phyloP scores from a whole-genome alignment of 2,888 invertebrate species.

The Mimumesa dahlbomi region DNA sequence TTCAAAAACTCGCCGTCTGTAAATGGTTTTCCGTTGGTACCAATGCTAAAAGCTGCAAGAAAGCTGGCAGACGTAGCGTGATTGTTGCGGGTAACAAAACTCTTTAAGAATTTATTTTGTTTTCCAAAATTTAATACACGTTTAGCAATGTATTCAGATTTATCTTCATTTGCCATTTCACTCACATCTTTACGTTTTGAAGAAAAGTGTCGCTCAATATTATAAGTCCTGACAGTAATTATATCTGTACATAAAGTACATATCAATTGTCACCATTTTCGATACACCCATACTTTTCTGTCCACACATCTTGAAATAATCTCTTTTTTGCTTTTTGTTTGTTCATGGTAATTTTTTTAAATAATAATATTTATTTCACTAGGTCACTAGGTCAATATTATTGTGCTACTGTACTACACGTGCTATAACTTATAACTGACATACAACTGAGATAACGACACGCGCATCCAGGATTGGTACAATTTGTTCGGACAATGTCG shows the following conservation, averaged over 20 bases:
- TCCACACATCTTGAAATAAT: slow-evolving; percentile 15
- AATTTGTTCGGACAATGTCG: slow-evolving; percentile 25
- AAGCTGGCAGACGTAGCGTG: slow-evolving; percentile 14
- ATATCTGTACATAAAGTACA: slow-evolving; percentile 20
- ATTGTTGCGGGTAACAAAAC: slow-evolving; percentile 28
- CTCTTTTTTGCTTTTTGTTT: slow-evolving; percentile 13
- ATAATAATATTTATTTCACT: slow-evolving; percentile 16
- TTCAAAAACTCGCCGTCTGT: slow-evolving; percentile 28
- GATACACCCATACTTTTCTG: slow-evolving; percentile 17
- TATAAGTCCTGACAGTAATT: slow-evolving; percentile 12
- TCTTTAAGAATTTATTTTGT: slow-evolving; percentile 31
- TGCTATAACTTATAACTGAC: slow-evolving; percentile 16
- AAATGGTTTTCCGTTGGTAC: slow-evolving; percentile 25
- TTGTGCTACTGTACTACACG: slow-evolving; percentile 2
- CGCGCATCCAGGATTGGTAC: slow-evolving; percentile 14
- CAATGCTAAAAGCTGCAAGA: slow-evolving; percentile 17
- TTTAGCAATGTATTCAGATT: slow-evolving; percentile 19
- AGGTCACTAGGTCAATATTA: slow-evolving; percentile 13
- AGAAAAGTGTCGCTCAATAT: slow-evolving; percentile 13
- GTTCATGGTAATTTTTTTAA: slow-evolving; percentile 9
- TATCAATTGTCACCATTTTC: slow-evolving; percentile 19
- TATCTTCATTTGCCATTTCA: slow-evolving; percentile 27
- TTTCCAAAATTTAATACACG: slow-evolving; percentile 30
- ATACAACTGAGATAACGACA: slow-evolving; percentile 23
- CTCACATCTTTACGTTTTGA: slow-evolving; percentile 18